Evolutionary conservation across 1,140 invertebrate species (phyloP).

Genomic region (Subanguina moxae): DNA sequence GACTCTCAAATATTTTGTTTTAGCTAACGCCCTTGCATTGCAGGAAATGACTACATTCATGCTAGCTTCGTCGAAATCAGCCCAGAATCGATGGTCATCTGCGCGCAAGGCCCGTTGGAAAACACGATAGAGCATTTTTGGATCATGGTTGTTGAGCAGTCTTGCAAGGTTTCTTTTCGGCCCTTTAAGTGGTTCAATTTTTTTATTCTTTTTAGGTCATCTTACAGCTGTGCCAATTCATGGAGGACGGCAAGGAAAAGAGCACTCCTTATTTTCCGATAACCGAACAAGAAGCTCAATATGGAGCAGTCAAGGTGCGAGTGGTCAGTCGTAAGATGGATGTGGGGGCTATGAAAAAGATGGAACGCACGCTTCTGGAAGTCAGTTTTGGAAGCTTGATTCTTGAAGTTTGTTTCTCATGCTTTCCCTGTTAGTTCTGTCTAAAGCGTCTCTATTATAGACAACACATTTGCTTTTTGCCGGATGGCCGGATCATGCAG

Average conservation of each 20-base stretch:
- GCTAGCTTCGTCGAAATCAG: constrained; percentile 32
- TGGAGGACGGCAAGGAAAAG: constrained; percentile 32
- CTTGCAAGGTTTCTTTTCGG: constrained; percentile 17
- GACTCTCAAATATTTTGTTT: constrained; percentile 1
- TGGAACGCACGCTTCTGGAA: constrained; percentile 31
- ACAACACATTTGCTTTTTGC: constrained; percentile 27
- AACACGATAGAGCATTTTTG: constrained; percentile 32
- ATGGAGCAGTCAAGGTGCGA: constrained; percentile 28
- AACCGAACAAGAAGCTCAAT: constrained; percentile 15
- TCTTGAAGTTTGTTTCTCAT: not conserved
- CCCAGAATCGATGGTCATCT: constrained; percentile 25
- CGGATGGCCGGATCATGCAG: constrained; percentile 33
- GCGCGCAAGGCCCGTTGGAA: constrained; percentile 26
- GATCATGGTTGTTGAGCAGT: constrained; percentile 27
- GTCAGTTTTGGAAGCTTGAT: constrained; percentile 12
- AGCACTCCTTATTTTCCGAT: constrained; percentile 28
- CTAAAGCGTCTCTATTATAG: constrained; percentile 15
- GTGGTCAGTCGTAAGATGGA: constrained; percentile 10
- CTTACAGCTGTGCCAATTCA: constrained; percentile 29
- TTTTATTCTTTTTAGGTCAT: constrained; percentile 26
- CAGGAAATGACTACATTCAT: constrained; percentile 42
- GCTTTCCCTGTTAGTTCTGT: no score
- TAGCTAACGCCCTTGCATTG: no score
- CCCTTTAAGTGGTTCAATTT: constrained; percentile 14
- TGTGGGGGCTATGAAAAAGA: constrained; percentile 31